Evolutionary conservation across 2,797 vertebrate species (phyloP), one percentile per base, ranked within the genome.

Genomic region (Thripadectes ignobilis): DNA sequence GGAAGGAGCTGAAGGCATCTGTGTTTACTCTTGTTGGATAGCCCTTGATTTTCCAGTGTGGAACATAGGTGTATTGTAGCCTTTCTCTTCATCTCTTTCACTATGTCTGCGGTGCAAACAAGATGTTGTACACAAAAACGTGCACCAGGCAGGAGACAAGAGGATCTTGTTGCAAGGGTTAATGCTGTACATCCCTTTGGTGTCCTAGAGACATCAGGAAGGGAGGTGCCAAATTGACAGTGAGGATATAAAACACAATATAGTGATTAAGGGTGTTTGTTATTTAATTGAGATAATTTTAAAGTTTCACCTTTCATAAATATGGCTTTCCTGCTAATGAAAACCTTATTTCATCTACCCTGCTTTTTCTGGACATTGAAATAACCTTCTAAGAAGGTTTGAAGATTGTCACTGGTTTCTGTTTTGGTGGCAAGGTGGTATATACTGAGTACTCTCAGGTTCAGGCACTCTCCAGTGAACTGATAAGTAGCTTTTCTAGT

Each of bases 401-500:
- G 18, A 66, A 61, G 69, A 9, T 75, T 71, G 54, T 86, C 54
- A 13, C 32, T 80, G 39, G 7, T 52, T 78, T 83, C 14, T 61
- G 12, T 82, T 79, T 45, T 68, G 41, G 36, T 89, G 19, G 6
- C 1, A 1, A 58, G 57, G 39, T 79, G 16, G 23, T 74, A 8
- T 26, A 12, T 62, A 34, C 27, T 0, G 6, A 61, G 29, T 34
- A 58, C 46, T 76, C 61, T 34, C 32, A 58, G 77, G 43, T 88
- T 89, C 58, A 84, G 5, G 48, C 41, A 18, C 36, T 91, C 46
- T 83, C 51, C 2, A 10, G 62, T 62, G 54, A 95, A 67, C 81
- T 65, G 65, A 72, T 85, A 93, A 95, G 68, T 94, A 89, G 69
- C 73, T 93, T 92, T 94, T 84, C 73, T 93, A 15, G 87, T 89